These are phyloP conservation scores for Thumatha senex DNA, from an alignment of 2,888 invertebrate genomes.

Conservation along the genomic window DNA sequence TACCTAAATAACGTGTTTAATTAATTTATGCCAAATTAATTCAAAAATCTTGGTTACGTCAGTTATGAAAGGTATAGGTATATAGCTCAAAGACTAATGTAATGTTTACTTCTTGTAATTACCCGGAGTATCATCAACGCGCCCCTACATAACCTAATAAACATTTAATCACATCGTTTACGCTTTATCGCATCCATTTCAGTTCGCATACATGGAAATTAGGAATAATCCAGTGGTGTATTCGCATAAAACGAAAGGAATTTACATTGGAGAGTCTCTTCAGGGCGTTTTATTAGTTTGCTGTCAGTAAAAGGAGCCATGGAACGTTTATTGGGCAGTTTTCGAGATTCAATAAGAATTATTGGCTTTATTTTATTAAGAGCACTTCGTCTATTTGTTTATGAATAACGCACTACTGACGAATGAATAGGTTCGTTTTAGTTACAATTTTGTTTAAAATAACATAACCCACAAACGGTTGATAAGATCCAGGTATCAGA, in stretches of 20 bases:
- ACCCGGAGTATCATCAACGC: background rate
- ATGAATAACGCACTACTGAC: constrained; percentile 2
- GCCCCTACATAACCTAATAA: constrained; percentile 5
- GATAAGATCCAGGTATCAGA: too few relatives aligned
- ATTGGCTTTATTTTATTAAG: constrained; percentile 46
- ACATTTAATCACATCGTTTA: constrained; percentile 7
- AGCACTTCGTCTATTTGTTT: constrained; percentile 8
- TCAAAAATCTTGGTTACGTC: too few relatives aligned
- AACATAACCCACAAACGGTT: too few relatives aligned
- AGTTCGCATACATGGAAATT: constrained; percentile 28
- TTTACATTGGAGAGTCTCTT: constrained; percentile 47
- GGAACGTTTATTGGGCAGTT: constrained; percentile 63
- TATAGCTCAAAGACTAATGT: background rate
- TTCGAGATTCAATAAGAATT: constrained; percentile 65
- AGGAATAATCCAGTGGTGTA: constrained; percentile 37
- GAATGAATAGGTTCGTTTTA: background rate
- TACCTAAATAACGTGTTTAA: too few relatives aligned
- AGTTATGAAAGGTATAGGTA: background rate
- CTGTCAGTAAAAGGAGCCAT: constrained; percentile 46
- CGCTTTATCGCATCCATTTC: constrained; percentile 20
- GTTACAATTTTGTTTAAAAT: too few relatives aligned
- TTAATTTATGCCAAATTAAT: too few relatives aligned
- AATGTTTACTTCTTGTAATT: background rate
- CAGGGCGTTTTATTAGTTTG: constrained; percentile 49
- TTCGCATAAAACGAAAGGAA: constrained; percentile 41